Evolutionary conservation across 2,888 invertebrate species (phyloP), one percentile per base, ranked within the genome.

Genomic region (Zygaena filipendulae): DNA sequence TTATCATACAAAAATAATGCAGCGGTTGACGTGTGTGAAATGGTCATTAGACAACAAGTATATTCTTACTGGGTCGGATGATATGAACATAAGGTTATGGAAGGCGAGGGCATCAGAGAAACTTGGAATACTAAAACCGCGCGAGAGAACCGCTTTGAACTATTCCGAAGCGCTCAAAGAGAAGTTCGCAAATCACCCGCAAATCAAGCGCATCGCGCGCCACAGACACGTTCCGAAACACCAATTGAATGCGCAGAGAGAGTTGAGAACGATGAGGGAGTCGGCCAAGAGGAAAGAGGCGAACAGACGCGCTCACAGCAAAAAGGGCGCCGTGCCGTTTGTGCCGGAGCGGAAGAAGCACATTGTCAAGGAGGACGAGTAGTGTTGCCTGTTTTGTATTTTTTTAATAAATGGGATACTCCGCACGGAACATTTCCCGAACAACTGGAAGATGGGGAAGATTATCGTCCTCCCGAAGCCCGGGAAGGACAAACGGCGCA

Each of bases 71-170:
- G 97, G 96, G 3, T 97, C 97, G 7, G 97, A 98, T 75, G 99
- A 99, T 77, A 99, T 98, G 97, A 99, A 99, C 63, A 92, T 99
- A 36, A 85, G 99, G 42, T 84, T 99, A 59, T 99, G 99, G 99
- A 99, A 99, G 71, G 92, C 98, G 2, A 86, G 87, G 55, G 97
- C 99, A 0, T 90, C 96, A 6, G 97, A 99, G 62, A 98, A 99
- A 81, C 82, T 99, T 39, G 99, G 99, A n/a, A n/a, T n/a, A n/a
- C 58, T 95, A 27, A 89, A 87, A 64, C 92, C 94, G 1, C 84
- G 98, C 38, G 98, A 99, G 68, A 86, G 85, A 47, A 84, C 87
- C 6, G 91, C 97, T 1, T 74, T 96, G 14, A 86, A 92, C 50
- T 97, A 97, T 57, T 86, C 87, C 36, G 90, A 92, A 42, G 88